Percentiles rank a stretch among this genome's conserved stretches.
phyloP scores from a whole-genome alignment of 2,113 vertebrate species.

The Porphyrio hochstetteri region DNA sequence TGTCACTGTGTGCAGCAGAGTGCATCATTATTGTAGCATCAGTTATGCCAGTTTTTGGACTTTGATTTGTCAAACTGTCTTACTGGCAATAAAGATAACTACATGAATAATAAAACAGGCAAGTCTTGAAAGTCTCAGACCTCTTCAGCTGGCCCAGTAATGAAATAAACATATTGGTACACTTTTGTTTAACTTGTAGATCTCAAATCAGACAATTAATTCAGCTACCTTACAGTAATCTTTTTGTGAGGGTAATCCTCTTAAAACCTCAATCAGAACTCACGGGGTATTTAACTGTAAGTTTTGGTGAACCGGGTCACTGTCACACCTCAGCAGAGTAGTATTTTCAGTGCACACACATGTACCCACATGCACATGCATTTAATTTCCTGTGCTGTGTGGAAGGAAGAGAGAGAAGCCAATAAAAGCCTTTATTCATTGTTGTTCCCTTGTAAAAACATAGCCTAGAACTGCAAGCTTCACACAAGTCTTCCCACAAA shows the following conservation, averaged over 20 bases:
- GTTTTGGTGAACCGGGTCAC: neutral
- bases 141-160: neutral
- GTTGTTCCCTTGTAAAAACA: neutral
- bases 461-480: neutral
- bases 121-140: neutral
- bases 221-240: neutral
- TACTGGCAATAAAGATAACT: constrained; percentile 61
- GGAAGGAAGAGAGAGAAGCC: neutral
- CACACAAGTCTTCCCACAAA: neutral
- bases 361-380: neutral
- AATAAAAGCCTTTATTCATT: neutral
- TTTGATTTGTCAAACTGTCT: constrained; percentile 23
- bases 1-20: neutral
- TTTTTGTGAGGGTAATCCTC: neutral
- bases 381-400: neutral
- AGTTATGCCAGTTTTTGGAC: neutral
- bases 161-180: neutral
- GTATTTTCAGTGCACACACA: neutral
- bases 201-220: neutral
- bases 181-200: neutral
- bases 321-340: neutral
- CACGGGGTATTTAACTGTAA: neutral
- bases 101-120: neutral
- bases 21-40: neutral
- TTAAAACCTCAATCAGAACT: neutral